A percentile compares a stretch with the other conserved stretches of the same genome.
These are phyloP conservation scores for Rhynchophorus ferrugineus DNA, from an alignment of 1,140 invertebrate genomes.

Conservation along the genomic window DNA sequence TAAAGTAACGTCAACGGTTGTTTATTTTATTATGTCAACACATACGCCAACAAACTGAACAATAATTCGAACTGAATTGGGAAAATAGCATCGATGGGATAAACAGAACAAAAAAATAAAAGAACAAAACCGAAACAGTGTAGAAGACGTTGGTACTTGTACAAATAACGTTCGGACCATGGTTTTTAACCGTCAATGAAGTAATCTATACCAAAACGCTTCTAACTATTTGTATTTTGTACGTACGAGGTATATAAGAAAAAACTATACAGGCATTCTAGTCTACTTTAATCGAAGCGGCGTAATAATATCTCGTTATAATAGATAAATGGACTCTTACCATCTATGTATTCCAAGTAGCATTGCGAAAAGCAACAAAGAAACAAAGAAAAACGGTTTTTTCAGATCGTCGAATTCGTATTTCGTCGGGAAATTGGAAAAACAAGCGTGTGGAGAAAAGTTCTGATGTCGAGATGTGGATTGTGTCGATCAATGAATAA, in stretches of 20 bases:
- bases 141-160: no score
- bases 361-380: slow-evolving; percentile 37
- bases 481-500: slow-evolving; percentile 3
- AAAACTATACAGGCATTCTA: slow-evolving; percentile 36
- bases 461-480: not conserved
- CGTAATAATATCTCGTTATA: slow-evolving; percentile 21
- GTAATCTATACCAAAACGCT: no score
- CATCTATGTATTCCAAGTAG: slow-evolving; percentile 40
- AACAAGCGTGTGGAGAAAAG: slow-evolving; percentile 27
- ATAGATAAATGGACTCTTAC: slow-evolving; percentile 39
- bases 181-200: no score
- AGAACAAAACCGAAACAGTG: no score
- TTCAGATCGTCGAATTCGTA: slow-evolving; percentile 18
- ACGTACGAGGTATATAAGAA: slow-evolving; percentile 16
- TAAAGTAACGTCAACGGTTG: no score
- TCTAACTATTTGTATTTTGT: no score
- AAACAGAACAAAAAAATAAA: no score
- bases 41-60: no score
- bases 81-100: no score
- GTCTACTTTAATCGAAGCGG: slow-evolving; percentile 33
- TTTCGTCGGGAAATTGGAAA: slow-evolving; percentile 22
- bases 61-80: no score
- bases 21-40: no score
- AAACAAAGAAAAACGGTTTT: slow-evolving; percentile 19
- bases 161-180: no score